Conservation (phyloP, 2,797 vertebrate genomes). For the Spheniscus humboldti region DNA sequence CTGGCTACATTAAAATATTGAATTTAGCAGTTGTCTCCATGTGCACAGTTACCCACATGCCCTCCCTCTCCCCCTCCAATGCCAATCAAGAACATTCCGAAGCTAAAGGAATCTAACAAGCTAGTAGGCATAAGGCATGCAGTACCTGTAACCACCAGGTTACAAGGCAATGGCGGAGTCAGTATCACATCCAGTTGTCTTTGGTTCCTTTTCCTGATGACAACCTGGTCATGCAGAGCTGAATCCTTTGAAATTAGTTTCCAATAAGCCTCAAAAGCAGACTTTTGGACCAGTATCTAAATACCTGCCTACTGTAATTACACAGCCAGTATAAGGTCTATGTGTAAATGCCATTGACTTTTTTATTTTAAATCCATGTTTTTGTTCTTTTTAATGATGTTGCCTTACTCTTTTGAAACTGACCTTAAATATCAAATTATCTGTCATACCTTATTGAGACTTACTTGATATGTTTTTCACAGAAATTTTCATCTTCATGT, state of each 20-base stretch:
- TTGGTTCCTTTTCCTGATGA: not conserved
- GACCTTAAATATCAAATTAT: not conserved
- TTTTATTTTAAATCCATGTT: not conserved
- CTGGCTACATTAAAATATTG: not conserved
- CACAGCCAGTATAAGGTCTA: not conserved
- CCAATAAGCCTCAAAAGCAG: not conserved
- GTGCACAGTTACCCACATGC: not conserved
- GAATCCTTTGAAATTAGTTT: not conserved
- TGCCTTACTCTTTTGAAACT: not conserved
- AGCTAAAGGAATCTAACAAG: not conserved
- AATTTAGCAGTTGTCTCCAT: not conserved
- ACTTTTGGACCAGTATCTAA: not conserved
- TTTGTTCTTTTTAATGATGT: not conserved
- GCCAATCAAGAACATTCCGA: not conserved
- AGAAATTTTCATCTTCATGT: not conserved
- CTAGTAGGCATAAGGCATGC: not conserved
- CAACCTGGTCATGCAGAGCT: not conserved
- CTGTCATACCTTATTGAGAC: not conserved
- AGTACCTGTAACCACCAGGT: not conserved
- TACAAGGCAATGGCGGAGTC: not conserved
- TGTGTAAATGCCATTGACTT: not conserved
- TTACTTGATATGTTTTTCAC: not conserved
- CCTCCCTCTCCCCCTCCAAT: not conserved
- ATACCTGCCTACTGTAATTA: not conserved
- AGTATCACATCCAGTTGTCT: not conserved